A percentile compares a stretch with the other conserved stretches of the same genome.
Conservation (phyloP, 2,113 vertebrate species). For the Muntiacus reevesi region DNA sequence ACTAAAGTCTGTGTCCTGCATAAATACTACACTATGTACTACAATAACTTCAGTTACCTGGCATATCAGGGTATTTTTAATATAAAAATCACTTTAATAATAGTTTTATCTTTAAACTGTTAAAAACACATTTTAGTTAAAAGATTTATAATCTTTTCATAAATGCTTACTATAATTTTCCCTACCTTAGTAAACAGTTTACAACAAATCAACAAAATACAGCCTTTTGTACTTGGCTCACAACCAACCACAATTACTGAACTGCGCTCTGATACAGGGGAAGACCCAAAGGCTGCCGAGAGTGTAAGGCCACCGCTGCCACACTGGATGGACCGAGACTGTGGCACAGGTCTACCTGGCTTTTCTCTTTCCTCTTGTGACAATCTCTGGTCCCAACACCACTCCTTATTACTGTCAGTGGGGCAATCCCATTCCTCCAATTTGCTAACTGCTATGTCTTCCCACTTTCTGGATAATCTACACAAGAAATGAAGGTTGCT, state of each 20-base stretch:
- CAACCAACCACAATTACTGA: neutral
- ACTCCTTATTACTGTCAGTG: neutral
- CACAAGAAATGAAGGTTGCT: slow-evolving; percentile 16
- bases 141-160: slow-evolving; percentile 7
- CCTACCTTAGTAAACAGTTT: neutral
- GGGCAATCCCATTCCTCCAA: neutral
- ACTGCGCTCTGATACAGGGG: neutral
- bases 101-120: slow-evolving; percentile 16
- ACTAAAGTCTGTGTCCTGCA: neutral
- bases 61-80: neutral
- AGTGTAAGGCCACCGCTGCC: neutral
- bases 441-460: neutral
- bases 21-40: neutral
- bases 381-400: neutral
- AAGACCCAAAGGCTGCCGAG: neutral
- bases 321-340: neutral
- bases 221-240: neutral
- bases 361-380: neutral
- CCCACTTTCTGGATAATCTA: neutral
- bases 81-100: neutral
- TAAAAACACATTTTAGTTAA: slow-evolving; percentile 14
- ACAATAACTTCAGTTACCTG: neutral
- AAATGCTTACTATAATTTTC: neutral
- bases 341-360: neutral
- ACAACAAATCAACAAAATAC: slow-evolving; percentile 1